A percentile compares a stretch with the other conserved stretches of the same genome.
These are phyloP conservation scores for Raja brachyura DNA, from an alignment of 2,113 vertebrate genomes.

Conservation along the genomic window DNA sequence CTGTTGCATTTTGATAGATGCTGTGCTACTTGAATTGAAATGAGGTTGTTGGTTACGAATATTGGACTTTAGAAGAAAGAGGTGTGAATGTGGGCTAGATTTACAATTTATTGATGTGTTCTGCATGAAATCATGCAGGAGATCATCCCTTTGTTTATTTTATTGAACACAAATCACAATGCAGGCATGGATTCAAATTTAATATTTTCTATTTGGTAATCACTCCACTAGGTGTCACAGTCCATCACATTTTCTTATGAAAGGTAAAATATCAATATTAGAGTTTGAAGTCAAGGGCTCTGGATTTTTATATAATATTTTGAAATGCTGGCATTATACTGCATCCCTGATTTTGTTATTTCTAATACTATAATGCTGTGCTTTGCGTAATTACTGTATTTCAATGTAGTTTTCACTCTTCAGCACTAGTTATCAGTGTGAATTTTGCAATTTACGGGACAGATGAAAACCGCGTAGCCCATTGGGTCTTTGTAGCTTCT, in stretches of 20 bases:
- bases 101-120: neutral
- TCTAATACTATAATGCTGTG: neutral
- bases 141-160: neutral
- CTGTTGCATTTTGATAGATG: neutral
- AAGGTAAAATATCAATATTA: neutral
- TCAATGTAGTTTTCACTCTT: neutral
- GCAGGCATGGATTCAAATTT: neutral
- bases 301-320: neutral
- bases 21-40: neutral
- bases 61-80: neutral
- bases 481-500: neutral
- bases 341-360: neutral
- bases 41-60: neutral
- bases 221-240: neutral
- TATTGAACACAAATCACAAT: neutral
- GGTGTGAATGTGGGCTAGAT: neutral
- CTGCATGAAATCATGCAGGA: neutral
- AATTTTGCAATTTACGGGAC: neutral
- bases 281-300: neutral
- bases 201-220: neutral
- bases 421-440: neutral
- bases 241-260: neutral
- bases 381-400: neutral
- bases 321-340: neutral
- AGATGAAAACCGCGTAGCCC: neutral